Conservation (phyloP, 35 echinoderm and acorn worm genomes). For the Apostichopus parvimensis region DNA sequence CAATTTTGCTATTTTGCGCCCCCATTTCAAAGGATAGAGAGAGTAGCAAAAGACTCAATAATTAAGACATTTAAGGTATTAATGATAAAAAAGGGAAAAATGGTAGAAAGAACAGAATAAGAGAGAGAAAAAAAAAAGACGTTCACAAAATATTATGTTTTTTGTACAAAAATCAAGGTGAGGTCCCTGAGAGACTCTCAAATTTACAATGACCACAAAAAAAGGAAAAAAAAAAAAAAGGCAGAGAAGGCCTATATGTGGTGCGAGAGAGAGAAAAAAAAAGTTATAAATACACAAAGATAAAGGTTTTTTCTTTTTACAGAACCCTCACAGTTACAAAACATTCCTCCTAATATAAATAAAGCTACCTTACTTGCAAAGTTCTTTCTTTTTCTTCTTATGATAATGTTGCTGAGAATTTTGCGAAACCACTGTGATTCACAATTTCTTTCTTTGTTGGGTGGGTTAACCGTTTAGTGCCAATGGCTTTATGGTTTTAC, state of each 20-base stretch:
- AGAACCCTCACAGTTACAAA: no score
- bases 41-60: not conserved
- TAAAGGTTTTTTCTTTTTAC: not conserved
- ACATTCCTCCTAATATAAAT: no score
- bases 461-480: no score
- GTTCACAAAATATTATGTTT: conserved; percentile 1
- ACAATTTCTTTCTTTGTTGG: no score
- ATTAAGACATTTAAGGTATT: not conserved
- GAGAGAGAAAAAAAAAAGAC: not conserved
- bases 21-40: no score
- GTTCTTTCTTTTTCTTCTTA: no score
- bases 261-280: not conserved
- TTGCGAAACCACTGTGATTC: no score
- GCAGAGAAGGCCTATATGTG: not conserved
- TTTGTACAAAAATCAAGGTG: conserved; percentile 14
- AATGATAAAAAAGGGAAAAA: not conserved
- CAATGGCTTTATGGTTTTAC: no score
- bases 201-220: not conserved
- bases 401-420: no score
- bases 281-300: not conserved
- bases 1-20: not conserved
- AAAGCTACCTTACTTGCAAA: no score
- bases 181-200: conserved; percentile 21
- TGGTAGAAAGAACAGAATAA: not conserved
- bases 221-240: not conserved